These are phyloP conservation scores for Turritopsis dohrnii DNA, from an alignment of 30 jellyfish, hydroid and myxozoan species.

Conservation along the genomic window DNA sequence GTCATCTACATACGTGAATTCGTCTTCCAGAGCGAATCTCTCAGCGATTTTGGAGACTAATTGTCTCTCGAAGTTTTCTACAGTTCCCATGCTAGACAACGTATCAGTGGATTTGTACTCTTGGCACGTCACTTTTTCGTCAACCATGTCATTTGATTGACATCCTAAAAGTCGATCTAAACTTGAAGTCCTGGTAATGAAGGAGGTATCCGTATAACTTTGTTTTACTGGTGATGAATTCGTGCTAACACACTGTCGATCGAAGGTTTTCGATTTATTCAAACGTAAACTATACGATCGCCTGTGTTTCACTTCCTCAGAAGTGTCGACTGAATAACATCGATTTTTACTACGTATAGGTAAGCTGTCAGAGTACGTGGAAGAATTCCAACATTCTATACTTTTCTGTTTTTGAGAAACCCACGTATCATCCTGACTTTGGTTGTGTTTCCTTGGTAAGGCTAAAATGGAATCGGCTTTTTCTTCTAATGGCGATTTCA, in stretches of 20 bases:
- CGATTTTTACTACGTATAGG: slow-evolving; percentile 2
- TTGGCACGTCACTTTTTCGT: not conserved
- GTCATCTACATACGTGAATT: slow-evolving; percentile 26
- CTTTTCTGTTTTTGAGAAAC: not conserved
- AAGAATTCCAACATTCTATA: not conserved
- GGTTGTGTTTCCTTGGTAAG: not conserved
- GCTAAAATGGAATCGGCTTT: slow-evolving; percentile 9
- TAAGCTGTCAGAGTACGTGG: slow-evolving; percentile 12
- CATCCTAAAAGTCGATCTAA: slow-evolving; percentile 19
- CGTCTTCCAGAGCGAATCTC: slow-evolving; percentile 83
- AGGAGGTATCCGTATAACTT: not conserved
- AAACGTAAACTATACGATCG: slow-evolving; percentile 2
- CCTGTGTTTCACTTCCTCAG: not conserved
- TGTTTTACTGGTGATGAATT: slow-evolving; percentile 26
- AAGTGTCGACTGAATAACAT: not conserved
- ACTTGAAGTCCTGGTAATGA: not conserved
- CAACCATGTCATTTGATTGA: not conserved
- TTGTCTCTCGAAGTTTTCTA: slow-evolving; percentile 71
- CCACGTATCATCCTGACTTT: not conserved
- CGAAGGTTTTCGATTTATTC: not conserved
- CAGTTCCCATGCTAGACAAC: slow-evolving; percentile 65
- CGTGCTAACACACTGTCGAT: slow-evolving; percentile 26
- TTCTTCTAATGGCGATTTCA: slow-evolving; percentile 21
- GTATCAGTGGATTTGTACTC: slow-evolving; percentile 43
- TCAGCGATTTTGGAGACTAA: slow-evolving; percentile 86